Evolutionary conservation across 2,797 vertebrate species (phyloP).

Genomic region (Loriculus beryllinus): DNA sequence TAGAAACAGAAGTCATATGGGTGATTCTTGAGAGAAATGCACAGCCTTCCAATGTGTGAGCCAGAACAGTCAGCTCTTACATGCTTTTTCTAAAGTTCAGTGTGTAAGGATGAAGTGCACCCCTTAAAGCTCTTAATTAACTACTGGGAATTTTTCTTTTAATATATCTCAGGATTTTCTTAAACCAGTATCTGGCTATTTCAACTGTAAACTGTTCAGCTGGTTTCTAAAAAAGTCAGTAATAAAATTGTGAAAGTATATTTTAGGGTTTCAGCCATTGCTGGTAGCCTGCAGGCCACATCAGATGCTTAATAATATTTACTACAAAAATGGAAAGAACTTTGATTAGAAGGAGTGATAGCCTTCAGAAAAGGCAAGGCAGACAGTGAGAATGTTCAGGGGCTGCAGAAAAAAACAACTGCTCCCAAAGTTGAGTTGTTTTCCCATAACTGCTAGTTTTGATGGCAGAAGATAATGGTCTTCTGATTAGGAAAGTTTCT

Average conservation of each 20-base stretch:
- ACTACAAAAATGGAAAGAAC: background rate
- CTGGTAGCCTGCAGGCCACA: background rate
- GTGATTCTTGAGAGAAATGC: background rate
- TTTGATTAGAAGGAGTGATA: background rate
- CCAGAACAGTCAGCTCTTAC: background rate
- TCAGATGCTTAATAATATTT: background rate
- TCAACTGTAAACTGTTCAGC: background rate
- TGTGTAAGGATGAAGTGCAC: background rate
- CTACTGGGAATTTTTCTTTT: background rate
- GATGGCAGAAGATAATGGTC: background rate
- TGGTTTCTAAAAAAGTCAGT: background rate
- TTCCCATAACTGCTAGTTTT: background rate
- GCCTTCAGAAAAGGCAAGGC: background rate
- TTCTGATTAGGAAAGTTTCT: background rate
- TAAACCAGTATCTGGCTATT: background rate
- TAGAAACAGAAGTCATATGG: background rate
- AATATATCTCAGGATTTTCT: background rate
- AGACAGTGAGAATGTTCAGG: background rate
- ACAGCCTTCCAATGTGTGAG: rapidly evolving
- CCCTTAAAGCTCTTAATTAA: background rate
- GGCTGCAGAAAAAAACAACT: background rate
- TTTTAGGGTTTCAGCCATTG: background rate
- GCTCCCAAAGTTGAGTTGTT: background rate
- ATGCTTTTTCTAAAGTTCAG: background rate
- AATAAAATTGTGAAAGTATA: background rate